Conservation (phyloP, 2,888 invertebrate genomes). For the Acleris holmiana region DNA sequence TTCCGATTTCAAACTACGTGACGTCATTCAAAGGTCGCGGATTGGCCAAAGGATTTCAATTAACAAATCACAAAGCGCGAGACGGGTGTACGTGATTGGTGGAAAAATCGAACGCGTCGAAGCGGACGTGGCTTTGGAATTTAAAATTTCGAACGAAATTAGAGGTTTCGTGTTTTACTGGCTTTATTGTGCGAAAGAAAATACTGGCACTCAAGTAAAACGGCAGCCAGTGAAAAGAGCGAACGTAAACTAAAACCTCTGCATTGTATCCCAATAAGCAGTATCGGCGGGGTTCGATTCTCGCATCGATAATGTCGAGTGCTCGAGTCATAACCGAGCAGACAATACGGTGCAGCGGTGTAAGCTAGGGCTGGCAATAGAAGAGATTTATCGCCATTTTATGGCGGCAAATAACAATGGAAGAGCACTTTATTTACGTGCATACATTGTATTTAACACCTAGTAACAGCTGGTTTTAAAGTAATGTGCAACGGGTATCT, state of each 20-base stretch:
- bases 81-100: conserved; percentile 19
- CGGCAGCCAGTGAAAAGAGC: conserved; percentile 5
- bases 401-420: conserved; percentile 6
- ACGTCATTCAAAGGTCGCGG: conserved; percentile 5
- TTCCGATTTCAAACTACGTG: conserved; percentile 20
- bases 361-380: conserved; percentile 18
- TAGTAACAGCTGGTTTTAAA: neutral
- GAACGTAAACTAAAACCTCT: conserved; percentile 15
- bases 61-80: conserved; percentile 26
- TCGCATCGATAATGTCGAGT: conserved; percentile 27
- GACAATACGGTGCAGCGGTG: conserved; percentile 19
- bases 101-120: conserved; percentile 12
- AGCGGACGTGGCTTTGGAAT: neutral
- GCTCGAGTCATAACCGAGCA: conserved; percentile 24
- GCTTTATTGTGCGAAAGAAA: neutral
- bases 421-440: conserved; percentile 1
- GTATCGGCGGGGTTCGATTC: conserved; percentile 27
- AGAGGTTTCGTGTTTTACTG: neutral
- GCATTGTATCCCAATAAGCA: conserved; percentile 22
- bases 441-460: conserved; percentile 8
- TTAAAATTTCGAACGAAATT: conserved; percentile 1
- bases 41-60: conserved; percentile 23
- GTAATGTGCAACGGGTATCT: neutral
- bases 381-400: conserved; percentile 10
- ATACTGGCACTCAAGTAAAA: neutral